phyloP scores from a whole-genome alignment of 2,113 vertebrate species.

The Chrysemys picta region DNA sequence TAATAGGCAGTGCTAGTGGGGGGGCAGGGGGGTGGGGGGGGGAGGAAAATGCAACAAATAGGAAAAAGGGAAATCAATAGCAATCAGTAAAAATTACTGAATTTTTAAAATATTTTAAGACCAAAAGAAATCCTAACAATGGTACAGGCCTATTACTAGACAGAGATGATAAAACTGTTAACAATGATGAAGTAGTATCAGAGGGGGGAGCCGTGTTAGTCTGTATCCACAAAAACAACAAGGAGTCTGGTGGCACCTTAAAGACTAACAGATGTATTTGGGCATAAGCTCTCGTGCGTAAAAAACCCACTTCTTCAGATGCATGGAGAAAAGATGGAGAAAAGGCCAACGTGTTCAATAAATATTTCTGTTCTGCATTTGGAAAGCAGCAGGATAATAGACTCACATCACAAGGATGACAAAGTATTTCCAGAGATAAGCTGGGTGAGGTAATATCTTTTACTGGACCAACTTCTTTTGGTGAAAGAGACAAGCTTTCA shows the following conservation, averaged over 20 bases:
- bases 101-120: neutral
- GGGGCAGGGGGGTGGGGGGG: too few relatives aligned
- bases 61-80: neutral
- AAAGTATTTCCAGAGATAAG: neutral
- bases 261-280: too few relatives aligned
- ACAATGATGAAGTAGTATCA: too few relatives aligned
- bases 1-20: neutral
- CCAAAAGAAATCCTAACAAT: neutral
- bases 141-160: neutral
- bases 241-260: too few relatives aligned
- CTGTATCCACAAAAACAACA: too few relatives aligned
- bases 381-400: neutral
- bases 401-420: neutral
- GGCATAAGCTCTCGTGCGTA: too few relatives aligned
- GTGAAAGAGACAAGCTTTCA: neutral
- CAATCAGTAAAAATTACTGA: neutral
- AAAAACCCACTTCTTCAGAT: too few relatives aligned
- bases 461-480: neutral
- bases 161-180: neutral
- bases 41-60: neutral
- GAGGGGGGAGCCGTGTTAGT: too few relatives aligned
- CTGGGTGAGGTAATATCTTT: too few relatives aligned
- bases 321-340: neutral
- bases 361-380: accelerated
- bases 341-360: neutral